Base-by-base conservation (phyloP, 2,113 vertebrate genomes). In the Notarius lentiginosus region DNA sequence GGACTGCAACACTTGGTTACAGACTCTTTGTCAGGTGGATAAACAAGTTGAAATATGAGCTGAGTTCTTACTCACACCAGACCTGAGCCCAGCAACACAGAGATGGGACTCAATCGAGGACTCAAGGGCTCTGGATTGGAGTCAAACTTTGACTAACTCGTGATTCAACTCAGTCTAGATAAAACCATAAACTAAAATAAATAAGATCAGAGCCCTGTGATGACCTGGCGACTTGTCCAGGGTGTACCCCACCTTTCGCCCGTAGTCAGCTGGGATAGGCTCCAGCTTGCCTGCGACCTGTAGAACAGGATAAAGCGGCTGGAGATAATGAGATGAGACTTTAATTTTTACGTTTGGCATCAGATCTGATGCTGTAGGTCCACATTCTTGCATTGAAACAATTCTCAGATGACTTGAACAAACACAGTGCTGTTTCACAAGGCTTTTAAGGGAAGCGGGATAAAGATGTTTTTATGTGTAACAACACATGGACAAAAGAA, bases 401-500 rank as follows among this genome's bases (percentile, higher is more conserved):
- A 79, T 65, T 53, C 41, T 72, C 18, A 84, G 22, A 58, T 30
- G 27, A 22, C 17, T 61, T 56, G 56, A 72, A 79, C 1, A 24
- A 84, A 41, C 24, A 41, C 5, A 41, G 11, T 30, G 12, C 41
- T 55, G n/a, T 68, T 79, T 85, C 34, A 56, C n/a, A 56, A 17
- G 47, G 20, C 60, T 66, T 79, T 7, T 20, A 18, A 68, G 24
- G 75, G 47, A 24, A 53, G 9, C 18, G 53, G 14, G 11, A 53
- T 79, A 11, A 55, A 66, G 17, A 66, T 53, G 61, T 68, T n/a
- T 58, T 79, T 65, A 79, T 53, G 58, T 79, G 15, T 4, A 86
- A 68, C 15, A 79, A 17, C 61, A 86, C 11, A 41, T 27, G 10
- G 47, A 68, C 61, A 79, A 79, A 85, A 65, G 60, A 53, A 63